Conservation (phyloP, 2,113 vertebrate genomes). For the Pangasianodon gigas region DNA sequence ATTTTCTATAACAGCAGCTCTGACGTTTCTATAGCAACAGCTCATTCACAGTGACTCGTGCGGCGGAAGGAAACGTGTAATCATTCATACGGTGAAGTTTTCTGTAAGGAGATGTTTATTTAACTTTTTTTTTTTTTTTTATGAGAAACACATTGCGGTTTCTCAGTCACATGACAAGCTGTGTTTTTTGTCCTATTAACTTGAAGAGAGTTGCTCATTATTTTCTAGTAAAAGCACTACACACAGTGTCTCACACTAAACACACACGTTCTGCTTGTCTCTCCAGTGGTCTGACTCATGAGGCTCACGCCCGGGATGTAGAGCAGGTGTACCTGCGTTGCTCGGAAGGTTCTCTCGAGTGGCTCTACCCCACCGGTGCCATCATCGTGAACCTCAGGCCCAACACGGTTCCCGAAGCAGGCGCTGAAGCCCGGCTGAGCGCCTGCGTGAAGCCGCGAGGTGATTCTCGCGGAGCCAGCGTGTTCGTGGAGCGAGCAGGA, state of each 20-base stretch:
- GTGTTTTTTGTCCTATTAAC: too few relatives aligned
- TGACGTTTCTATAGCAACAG: not conserved
- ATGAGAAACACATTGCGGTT: too few relatives aligned
- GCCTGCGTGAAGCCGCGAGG: constrained; percentile 86
- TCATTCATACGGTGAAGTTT: not conserved
- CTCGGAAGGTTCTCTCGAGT: constrained; percentile 85
- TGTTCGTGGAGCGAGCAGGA: constrained; percentile 90
- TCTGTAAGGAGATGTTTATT: too few relatives aligned
- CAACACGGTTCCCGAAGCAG: constrained; percentile 75
- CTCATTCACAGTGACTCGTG: not conserved
- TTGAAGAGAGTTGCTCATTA: not conserved
- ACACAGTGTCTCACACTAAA: not conserved
- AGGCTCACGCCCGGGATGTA: constrained; percentile 88
- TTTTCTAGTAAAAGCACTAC: not conserved
- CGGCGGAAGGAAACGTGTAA: not conserved
- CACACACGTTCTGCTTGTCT: not conserved
- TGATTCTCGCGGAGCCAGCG: constrained; percentile 85
- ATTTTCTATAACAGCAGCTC: not conserved
- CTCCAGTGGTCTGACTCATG: constrained; percentile 86
- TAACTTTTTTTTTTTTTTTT: too few relatives aligned
- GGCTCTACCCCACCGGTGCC: constrained; percentile 94
- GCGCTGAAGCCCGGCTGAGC: constrained; percentile 70
- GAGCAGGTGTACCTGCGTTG: constrained; percentile 97
- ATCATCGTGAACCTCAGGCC: constrained; percentile 89
- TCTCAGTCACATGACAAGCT: too few relatives aligned